Base-by-base conservation (phyloP, 2,797 vertebrate species). In the Clarias laeviceps region DNA sequence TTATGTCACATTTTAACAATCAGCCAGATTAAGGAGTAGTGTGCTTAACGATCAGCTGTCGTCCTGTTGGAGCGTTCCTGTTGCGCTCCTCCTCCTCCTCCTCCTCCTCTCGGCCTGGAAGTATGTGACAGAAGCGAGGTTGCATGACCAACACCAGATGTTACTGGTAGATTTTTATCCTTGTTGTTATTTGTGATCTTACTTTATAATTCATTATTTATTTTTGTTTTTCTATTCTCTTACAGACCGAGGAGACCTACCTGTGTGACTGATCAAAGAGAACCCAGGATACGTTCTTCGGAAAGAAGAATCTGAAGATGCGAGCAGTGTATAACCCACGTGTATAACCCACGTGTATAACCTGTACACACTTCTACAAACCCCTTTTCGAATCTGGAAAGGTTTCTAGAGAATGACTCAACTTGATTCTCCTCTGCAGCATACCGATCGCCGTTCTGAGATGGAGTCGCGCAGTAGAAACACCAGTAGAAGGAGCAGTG, bases 381-480 rank as follows among this genome's bases (percentile, higher is more conserved):
- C 89, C 86, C 77, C 18, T 59, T 17, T 80, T 80, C 59, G 27
- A 68, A 88, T 65, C 34, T 74, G 86, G 86, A 50, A 84, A 87
- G 73, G 62, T 40, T 69, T 34, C 84, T 54, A 45, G 90, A 92
- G 90, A 88, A 95, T 95, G 94, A 95, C 94, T 86, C 91, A 91
- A 66, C 72, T 94, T 89, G 94, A 95, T 80, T 89, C 91, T 5
- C 91, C 93, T 87, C 89, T 90, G 29, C 84, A 91, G 12, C 89
- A 83, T 73, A 87, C 74, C 22, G 86, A 88, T 32, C 91, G 91
- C 82, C 90, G 88, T 70, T 88, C 92, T 83, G 89, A 85, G 90
- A 95, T 95, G 93, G 93, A 95, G 74, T 93, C 93, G 81, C 91
- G 90, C 76, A 91, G 93, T 77, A 88, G 92, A 77, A 92, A 70